These are phyloP conservation scores for Platysternon megacephalum DNA, from an alignment of 2,113 vertebrate species.

Conservation along the genomic window DNA sequence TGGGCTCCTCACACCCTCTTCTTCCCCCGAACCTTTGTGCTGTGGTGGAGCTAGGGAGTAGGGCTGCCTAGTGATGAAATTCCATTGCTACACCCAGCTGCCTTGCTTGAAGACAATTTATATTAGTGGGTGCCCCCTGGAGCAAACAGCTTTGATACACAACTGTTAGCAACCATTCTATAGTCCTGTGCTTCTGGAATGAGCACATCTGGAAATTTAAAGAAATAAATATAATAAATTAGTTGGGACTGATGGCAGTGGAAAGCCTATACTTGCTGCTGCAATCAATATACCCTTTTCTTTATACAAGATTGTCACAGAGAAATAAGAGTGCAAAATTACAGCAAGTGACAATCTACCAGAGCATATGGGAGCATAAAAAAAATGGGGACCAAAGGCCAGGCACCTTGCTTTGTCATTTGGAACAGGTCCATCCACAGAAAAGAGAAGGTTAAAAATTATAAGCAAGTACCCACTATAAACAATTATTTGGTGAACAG, in stretches of 20 bases:
- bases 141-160: neutral
- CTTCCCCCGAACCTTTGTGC: neutral
- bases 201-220: neutral
- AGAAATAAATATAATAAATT: neutral
- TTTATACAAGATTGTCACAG: neutral
- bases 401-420: neutral
- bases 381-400: rapidly evolving
- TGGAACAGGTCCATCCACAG: neutral
- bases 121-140: neutral
- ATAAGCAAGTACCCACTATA: neutral
- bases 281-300: neutral
- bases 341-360: neutral
- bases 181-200: neutral
- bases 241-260: neutral
- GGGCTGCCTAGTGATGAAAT: neutral
- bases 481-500: neutral
- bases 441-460: neutral
- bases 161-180: neutral
- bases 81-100: rapidly evolving
- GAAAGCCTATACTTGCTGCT: neutral
- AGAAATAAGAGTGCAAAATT: neutral
- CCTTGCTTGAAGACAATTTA: neutral
- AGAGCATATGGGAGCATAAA: neutral
- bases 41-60: neutral
- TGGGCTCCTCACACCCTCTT: neutral